Evolutionary conservation across 2,113 vertebrate genomes (phyloP).

Genomic region (Entelurus aequoreus): DNA sequence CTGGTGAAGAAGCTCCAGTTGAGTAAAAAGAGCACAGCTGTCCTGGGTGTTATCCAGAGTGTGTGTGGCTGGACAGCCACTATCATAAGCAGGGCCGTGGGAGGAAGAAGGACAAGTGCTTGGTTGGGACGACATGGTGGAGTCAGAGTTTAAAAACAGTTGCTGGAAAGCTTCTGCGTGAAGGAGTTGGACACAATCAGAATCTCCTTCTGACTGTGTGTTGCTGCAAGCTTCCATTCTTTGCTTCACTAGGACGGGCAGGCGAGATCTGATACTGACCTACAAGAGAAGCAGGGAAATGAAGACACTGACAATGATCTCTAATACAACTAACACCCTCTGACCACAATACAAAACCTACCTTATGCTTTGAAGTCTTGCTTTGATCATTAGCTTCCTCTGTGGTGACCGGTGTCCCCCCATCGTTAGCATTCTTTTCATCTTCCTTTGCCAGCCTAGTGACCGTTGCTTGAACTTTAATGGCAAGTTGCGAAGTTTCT

Average conservation of each 20-base stretch:
- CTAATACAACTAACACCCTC: not conserved
- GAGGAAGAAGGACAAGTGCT: slow-evolving; percentile 31
- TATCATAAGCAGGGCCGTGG: not conserved
- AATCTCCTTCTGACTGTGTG: not conserved
- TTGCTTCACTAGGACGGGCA: slow-evolving; percentile 76
- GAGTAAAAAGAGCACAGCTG: slow-evolving; percentile 42
- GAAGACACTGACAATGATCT: not conserved
- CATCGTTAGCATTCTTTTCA: slow-evolving; percentile 46
- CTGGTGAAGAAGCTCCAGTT: slow-evolving; percentile 71
- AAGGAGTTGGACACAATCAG: slow-evolving; percentile 28
- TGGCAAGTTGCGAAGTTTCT: slow-evolving; percentile 67
- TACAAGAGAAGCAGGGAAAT: slow-evolving; percentile 42
- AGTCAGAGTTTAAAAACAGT: slow-evolving; percentile 4
- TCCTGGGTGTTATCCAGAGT: slow-evolving; percentile 12
- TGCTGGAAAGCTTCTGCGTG: slow-evolving; percentile 24
- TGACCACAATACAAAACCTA: slow-evolving; percentile 17
- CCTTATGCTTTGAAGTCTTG: slow-evolving; percentile 36
- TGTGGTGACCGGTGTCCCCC: slow-evolving; percentile 38
- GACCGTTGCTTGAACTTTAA: slow-evolving; percentile 56
- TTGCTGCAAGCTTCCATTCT: slow-evolving; percentile 34
- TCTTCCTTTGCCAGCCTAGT: slow-evolving; percentile 62
- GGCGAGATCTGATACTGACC: slow-evolving; percentile 74
- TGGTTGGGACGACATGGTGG: slow-evolving; percentile 8
- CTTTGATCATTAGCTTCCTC: slow-evolving; percentile 24
- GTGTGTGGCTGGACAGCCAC: slow-evolving; percentile 13